Evolutionary conservation across 2,888 invertebrate species (phyloP), one percentile per base, ranked within the genome.

Genomic region (Coelogynopora nodosa): DNA sequence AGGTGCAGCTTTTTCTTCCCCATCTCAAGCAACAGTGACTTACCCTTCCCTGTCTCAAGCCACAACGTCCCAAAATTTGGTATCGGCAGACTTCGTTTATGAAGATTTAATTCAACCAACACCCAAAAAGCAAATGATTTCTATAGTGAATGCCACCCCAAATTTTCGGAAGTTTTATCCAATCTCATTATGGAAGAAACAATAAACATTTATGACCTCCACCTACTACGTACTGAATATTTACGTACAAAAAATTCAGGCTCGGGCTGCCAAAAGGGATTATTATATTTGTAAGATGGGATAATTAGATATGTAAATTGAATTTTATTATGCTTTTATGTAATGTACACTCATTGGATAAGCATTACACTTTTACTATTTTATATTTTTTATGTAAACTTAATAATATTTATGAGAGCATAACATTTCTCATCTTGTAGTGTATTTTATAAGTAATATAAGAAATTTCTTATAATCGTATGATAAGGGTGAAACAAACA

Each of bases 201-300:
- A 74, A 74, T 10, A 74, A 74, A 74, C 74, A 74, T 23, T 23
- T n/a, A 74, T 74, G 74, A 74, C 74, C 74, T 74, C 23, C 74
- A 74, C 74, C 74, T 13, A 74, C 74, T 74, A 74, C 27, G 74
- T 74, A 23, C 74, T 74, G 23, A 74, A 74, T 74, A 74, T 74
- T 74, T 74, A 74, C 27, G 74, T 74, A 74, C 74, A 74, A 74
- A 5, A n/a, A 74, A 74, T 74, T 74, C 74, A 74, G 74, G 74
- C 74, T 74, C 74, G 23, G 74, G 74, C 74, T 74, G 74, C 74
- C 74, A 74, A 74, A 74, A 74, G 5, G 74, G 74, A 74, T 74
- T 74, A 74, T 74, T 74, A 74, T 74, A 74, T 74, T 74, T 74
- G 74, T 74, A 74, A 74, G 74, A 74, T n/a, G 74, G 74, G 74